Base-by-base conservation (phyloP, 2,797 vertebrate species). In the Lutjanus campechanus region DNA sequence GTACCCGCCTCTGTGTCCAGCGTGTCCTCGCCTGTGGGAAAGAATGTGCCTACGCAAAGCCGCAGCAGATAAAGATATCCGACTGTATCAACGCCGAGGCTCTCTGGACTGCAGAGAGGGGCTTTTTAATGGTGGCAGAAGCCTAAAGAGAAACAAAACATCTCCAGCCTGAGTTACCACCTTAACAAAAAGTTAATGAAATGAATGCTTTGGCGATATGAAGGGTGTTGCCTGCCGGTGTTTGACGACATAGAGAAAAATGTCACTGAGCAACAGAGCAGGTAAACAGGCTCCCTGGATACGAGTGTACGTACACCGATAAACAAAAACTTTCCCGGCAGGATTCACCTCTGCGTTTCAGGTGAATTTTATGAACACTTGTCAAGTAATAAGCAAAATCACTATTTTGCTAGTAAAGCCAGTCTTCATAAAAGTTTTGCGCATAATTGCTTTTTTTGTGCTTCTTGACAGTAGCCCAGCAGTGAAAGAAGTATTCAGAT, bases 251-350 rank as follows among this genome's bases (percentile, higher is more conserved):
- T 16, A 76, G 41, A 74, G 44, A 79, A 88, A 89, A 90, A 91
- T 88, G 90, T 93, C 85, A 89, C 94, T 53, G 73, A 91, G 94
- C 93, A 95, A 96, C 94, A 54, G 86, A 17, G 75, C 86, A 94
- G 92, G 91, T 93, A 95, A 95, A 95, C 94, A 95, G 44, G 84
- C 81, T 87, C 71, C 95, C 61, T 93, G 87, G 94, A 93, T 82
- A 96, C 95, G 7, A 69, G 44, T 76, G 20, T 73, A 79, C 56
- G 62, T 69, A 79, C 65, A 10, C 4, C 15, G 43, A 76, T 89
- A 95, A 91, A 90, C 89, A 94, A 66, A 77, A 85, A 73, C 55
- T 75, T 69, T 40, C 50, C 76, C 72, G 79, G 75, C 69, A 82
- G 73, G 7, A 49, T 22, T 51, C 3, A 16, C 59, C 1, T 29